phyloP scores from a whole-genome alignment of 2,888 invertebrate genomes.

The Thereva unica region DNA sequence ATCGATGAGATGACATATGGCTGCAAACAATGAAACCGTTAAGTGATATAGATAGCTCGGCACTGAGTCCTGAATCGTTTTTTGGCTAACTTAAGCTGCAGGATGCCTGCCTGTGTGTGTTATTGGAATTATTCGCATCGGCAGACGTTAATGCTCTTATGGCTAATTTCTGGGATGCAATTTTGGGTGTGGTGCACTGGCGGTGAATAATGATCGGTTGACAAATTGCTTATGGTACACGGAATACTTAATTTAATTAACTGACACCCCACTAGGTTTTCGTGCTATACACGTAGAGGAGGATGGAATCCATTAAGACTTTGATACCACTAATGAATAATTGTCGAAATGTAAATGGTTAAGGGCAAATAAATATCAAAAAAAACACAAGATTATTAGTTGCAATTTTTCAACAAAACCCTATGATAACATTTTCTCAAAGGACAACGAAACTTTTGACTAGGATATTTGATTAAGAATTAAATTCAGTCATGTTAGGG shows the following conservation, averaged over 20 bases:
- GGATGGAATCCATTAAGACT: no score
- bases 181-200: constrained; percentile 42
- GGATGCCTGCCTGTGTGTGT: constrained; percentile 38
- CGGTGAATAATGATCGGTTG: constrained; percentile 27
- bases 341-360: no score
- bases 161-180: constrained; percentile 45
- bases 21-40: constrained; percentile 44
- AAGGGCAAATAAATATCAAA: no score
- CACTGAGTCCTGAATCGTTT: constrained; percentile 31
- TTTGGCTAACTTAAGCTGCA: constrained; percentile 24
- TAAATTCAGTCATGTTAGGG: no score
- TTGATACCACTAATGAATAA: no score
- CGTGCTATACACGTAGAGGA: no score
- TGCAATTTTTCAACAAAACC: no score
- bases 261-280: not conserved
- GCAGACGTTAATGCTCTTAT: constrained; percentile 44
- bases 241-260: constrained; percentile 23
- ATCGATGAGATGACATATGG: constrained; percentile 36
- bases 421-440: no score
- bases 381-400: no score
- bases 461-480: no score
- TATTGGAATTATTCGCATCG: constrained; percentile 39
- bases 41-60: constrained; percentile 44
- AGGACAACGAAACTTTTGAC: no score
- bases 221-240: constrained; percentile 11